Percentiles rank a stretch among this genome's conserved stretches.
These are phyloP conservation scores for Yoshiicerus persimilis DNA, from an alignment of 1,140 invertebrate species.

Conservation along the genomic window DNA sequence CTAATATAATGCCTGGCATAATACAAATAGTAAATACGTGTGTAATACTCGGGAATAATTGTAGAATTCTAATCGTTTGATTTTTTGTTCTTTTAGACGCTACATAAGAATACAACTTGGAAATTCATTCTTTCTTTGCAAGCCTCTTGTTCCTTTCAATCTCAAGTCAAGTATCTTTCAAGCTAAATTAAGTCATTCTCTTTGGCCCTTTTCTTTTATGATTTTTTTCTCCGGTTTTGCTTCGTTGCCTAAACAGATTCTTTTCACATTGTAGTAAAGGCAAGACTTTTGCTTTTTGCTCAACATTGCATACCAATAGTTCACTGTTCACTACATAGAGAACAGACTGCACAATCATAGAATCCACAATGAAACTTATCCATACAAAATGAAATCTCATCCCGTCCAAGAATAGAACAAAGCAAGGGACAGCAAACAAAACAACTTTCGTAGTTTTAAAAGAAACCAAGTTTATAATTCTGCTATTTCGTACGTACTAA, in stretches of 20 bases:
- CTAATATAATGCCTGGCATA: background rate
- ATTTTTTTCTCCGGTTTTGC: background rate
- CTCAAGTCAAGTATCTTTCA: conserved; percentile 3
- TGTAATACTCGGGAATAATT: background rate
- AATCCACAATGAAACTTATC: background rate
- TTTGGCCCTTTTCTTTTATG: background rate
- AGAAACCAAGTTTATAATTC: background rate
- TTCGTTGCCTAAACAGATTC: background rate
- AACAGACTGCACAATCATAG: background rate
- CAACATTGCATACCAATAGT: background rate
- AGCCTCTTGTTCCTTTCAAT: conserved; percentile 2
- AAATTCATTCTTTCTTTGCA: background rate
- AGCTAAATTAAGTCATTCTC: conserved; percentile 20
- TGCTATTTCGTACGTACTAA: background rate
- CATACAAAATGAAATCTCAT: conserved; percentile 5
- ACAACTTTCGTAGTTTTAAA: background rate
- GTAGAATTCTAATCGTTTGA: background rate
- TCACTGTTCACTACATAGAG: background rate
- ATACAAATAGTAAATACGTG: background rate
- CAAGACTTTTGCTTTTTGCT: background rate
- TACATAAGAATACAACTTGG: background rate
- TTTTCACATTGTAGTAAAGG: background rate
- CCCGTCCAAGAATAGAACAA: conserved; percentile 4
- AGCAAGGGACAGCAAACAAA: background rate
- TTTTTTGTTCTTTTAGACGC: background rate